A percentile compares a stretch with the other conserved stretches of the same genome.
Conservation (phyloP, 2,113 vertebrate species). For the Triplophysa rosa region DNA sequence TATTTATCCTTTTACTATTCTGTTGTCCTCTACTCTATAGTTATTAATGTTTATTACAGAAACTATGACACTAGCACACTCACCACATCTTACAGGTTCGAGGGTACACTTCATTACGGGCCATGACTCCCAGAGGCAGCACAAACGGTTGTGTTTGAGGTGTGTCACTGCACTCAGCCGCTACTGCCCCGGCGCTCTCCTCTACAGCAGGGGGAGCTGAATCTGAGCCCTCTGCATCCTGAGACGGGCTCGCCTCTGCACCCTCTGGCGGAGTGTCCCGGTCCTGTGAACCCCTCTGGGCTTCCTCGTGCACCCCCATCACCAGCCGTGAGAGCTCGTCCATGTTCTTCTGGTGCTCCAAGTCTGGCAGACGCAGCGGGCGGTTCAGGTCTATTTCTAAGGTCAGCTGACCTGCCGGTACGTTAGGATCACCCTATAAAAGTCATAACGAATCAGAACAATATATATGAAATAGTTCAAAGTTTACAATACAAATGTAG, state of each 20-base stretch:
- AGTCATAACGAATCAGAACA: neutral
- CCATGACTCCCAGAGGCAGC: constrained; percentile 88
- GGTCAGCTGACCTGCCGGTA: constrained; percentile 93
- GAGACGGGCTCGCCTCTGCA: constrained; percentile 33
- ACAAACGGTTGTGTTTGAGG: constrained; percentile 80
- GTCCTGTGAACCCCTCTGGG: constrained; percentile 69
- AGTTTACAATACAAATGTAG: no score
- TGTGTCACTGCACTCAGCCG: constrained; percentile 44
- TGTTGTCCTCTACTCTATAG: no score
- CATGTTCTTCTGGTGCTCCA: constrained; percentile 83
- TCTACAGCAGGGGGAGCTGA: constrained; percentile 42
- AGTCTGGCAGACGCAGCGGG: constrained; percentile 83
- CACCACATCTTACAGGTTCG: constrained; percentile 90
- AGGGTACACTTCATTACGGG: constrained; percentile 92
- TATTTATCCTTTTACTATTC: no score
- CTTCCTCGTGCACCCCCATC: constrained; percentile 81
- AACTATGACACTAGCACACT: constrained; percentile 48
- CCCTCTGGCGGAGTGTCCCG: neutral
- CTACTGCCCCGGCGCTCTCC: constrained; percentile 48
- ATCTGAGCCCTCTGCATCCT: constrained; percentile 45
- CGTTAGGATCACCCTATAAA: constrained; percentile 92
- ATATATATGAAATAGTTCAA: neutral
- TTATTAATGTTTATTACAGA: neutral
- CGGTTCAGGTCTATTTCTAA: constrained; percentile 86
- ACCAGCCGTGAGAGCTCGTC: constrained; percentile 88